Conservation (phyloP, 2,113 vertebrate species). For the Formicarius rufipectus region DNA sequence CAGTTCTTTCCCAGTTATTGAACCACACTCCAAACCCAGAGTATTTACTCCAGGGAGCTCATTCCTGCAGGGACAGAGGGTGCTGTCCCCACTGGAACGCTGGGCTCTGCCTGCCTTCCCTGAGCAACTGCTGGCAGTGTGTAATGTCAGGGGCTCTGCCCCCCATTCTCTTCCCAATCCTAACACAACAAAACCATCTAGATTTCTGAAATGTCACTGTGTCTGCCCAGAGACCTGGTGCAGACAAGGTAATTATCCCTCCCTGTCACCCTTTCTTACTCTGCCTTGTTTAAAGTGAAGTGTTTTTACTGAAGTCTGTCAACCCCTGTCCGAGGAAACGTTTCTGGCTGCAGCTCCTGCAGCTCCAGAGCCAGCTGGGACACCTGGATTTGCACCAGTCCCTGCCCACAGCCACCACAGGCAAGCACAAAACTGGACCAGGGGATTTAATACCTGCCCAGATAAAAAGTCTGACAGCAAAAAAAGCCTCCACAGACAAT, state of each 20-base stretch:
- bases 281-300: not conserved
- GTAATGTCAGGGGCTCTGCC: conserved; percentile 11
- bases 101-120: not conserved
- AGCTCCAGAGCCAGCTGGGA: not conserved
- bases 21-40: not conserved
- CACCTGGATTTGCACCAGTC: accelerated
- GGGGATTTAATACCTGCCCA: not conserved
- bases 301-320: not conserved
- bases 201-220: conserved; percentile 38
- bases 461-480: too few relatives aligned
- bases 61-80: not conserved
- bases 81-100: accelerated
- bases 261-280: not conserved
- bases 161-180: conserved; percentile 36
- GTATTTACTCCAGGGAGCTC: not conserved
- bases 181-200: not conserved
- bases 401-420: not conserved
- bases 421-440: not conserved
- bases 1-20: accelerated
- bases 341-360: not conserved
- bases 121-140: not conserved
- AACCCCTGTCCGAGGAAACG: not conserved
- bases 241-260: conserved; percentile 31
- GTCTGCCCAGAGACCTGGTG: not conserved
- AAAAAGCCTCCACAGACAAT: not conserved